Conservation (phyloP, 1,140 invertebrate genomes). For the Hylaeus volcanicus region DNA sequence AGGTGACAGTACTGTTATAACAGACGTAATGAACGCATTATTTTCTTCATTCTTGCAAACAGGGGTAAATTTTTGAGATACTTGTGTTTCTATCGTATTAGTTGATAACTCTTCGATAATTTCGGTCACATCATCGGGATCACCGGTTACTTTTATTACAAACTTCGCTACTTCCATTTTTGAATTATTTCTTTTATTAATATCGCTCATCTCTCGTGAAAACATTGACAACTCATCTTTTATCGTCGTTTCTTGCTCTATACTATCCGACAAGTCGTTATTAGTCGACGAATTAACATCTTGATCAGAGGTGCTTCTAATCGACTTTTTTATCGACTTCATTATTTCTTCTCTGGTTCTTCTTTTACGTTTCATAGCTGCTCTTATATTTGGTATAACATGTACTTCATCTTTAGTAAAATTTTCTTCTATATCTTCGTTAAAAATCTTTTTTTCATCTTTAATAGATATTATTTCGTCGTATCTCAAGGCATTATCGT, state of each 20-base stretch:
- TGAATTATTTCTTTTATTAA: slow-evolving; percentile 15
- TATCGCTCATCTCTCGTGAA: not conserved
- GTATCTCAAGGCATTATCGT: not conserved
- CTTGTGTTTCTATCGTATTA: slow-evolving; percentile 39
- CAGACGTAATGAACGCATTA: slow-evolving; percentile 59
- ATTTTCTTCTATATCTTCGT: slow-evolving; percentile 50
- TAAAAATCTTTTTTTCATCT: slow-evolving; percentile 37
- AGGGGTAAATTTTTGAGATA: slow-evolving; percentile 21
- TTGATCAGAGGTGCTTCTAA: slow-evolving; percentile 37
- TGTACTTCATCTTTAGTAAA: slow-evolving; percentile 45
- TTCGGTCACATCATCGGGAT: slow-evolving; percentile 69
- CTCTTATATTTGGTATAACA: slow-evolving; percentile 47
- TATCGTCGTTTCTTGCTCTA: slow-evolving; percentile 20
- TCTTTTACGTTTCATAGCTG: slow-evolving; percentile 61
- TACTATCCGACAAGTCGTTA: slow-evolving; percentile 41
- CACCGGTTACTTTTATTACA: slow-evolving; percentile 70
- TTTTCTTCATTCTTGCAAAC: slow-evolving; percentile 18
- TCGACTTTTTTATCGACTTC: slow-evolving; percentile 56
- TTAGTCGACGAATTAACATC: slow-evolving; percentile 35
- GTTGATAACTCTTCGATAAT: slow-evolving; percentile 69
- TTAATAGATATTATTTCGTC: not conserved
- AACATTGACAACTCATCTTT: slow-evolving; percentile 19
- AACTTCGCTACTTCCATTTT: slow-evolving; percentile 52
- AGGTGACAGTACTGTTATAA: slow-evolving; percentile 51
- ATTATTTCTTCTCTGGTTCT: slow-evolving; percentile 59